A percentile compares a stretch with the other conserved stretches of the same genome.
Conservation (phyloP, 2,113 vertebrate species). For the Ictidomys tridecemlineatus region DNA sequence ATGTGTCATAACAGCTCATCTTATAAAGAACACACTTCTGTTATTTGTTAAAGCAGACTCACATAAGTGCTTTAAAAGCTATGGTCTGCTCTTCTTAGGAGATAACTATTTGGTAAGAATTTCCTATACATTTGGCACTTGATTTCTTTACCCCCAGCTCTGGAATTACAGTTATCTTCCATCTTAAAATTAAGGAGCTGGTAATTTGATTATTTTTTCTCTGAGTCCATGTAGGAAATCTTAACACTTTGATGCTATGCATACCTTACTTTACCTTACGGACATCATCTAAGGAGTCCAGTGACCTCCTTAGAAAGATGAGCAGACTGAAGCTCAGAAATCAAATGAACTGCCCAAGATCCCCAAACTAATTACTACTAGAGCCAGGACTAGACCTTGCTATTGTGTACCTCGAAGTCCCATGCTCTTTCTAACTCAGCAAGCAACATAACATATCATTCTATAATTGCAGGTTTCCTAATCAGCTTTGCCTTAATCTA, state of each 20-base stretch:
- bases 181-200: background rate
- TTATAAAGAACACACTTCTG: constrained; percentile 8
- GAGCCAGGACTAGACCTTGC: background rate
- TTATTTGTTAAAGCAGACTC: background rate
- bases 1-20: background rate
- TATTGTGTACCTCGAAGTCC: background rate
- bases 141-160: background rate
- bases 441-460: background rate
- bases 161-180: background rate
- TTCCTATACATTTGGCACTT: background rate
- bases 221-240: background rate
- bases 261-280: background rate
- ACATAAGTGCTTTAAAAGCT: background rate
- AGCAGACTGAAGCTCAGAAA: background rate
- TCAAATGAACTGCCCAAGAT: background rate
- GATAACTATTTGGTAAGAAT: background rate
- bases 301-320: background rate
- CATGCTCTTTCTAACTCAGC: background rate
- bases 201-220: background rate
- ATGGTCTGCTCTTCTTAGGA: background rate
- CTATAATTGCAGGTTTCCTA: background rate
- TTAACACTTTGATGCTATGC: background rate
- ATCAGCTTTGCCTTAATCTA: background rate
- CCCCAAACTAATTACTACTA: background rate
- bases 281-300: background rate